Evolutionary conservation across 2,113 vertebrate species (phyloP).

Genomic region (Bagarius yarrelli): DNA sequence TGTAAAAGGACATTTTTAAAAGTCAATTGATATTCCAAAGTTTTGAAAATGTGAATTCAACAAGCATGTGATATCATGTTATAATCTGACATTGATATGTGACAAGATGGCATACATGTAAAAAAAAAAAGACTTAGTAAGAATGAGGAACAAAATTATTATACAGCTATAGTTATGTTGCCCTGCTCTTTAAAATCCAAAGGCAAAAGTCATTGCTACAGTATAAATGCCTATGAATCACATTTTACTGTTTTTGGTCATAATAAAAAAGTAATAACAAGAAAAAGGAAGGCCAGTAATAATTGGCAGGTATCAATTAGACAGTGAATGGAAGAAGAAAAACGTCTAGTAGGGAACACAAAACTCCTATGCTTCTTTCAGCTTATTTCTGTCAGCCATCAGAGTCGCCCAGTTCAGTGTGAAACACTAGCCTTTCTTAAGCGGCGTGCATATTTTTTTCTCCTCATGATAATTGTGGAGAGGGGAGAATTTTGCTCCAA

Average conservation of each 20-base stretch:
- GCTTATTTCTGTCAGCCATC: constrained; percentile 54
- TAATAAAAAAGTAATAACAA: constrained; percentile 8
- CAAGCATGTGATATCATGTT: too few relatives aligned
- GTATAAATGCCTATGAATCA: not conserved
- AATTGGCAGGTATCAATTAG: constrained; percentile 38
- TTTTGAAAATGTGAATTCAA: too few relatives aligned
- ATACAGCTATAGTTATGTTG: not conserved
- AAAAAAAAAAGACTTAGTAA: too few relatives aligned
- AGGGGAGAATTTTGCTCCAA: constrained; percentile 58
- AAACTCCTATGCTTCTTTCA: constrained; percentile 48
- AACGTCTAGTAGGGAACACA: constrained; percentile 48
- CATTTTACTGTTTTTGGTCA: not conserved
- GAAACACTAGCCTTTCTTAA: constrained; percentile 55
- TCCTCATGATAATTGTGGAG: constrained; percentile 58
- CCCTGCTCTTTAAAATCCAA: not conserved
- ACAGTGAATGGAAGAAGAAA: constrained; percentile 48
- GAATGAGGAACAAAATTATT: too few relatives aligned
- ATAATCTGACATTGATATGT: too few relatives aligned
- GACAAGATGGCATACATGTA: too few relatives aligned
- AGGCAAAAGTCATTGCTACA: not conserved
- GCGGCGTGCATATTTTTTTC: constrained; percentile 46
- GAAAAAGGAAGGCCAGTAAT: constrained; percentile 38
- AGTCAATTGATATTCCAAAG: too few relatives aligned
- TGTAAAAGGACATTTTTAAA: too few relatives aligned
- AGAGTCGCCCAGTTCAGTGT: constrained; percentile 52